Conservation (phyloP, 2,888 invertebrate species). For the Dugesia japonica region DNA sequence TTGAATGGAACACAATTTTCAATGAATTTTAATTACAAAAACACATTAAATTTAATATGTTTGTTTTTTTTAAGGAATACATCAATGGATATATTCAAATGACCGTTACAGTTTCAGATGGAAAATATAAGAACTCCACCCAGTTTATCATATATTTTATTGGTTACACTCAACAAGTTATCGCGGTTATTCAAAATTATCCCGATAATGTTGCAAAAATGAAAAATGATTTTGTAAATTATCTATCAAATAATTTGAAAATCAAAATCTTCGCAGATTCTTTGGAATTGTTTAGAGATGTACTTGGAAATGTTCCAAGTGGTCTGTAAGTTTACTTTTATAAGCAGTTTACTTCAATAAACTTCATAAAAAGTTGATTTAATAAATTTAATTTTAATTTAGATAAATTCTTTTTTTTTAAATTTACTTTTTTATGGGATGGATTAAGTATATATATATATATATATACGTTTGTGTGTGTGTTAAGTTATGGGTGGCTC, state of each 20-base stretch:
- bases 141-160: not conserved
- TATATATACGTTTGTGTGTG: no score
- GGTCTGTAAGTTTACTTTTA: not conserved
- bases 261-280: not conserved
- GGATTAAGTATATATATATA: no score
- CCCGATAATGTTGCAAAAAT: not conserved
- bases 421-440: no score
- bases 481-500: no score
- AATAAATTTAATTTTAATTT: no score
- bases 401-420: no score
- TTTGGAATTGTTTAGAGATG: not conserved
- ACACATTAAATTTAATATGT: no score
- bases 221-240: not conserved
- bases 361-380: no score
- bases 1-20: no score
- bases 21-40: no score
- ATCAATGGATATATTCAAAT: not conserved
- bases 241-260: not conserved
- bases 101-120: not conserved
- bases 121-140: not conserved
- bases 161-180: not conserved
- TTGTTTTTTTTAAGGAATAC: not conserved
- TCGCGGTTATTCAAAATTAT: not conserved
- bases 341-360: no score
- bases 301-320: not conserved